Evolutionary conservation across 1,140 invertebrate species (phyloP).

Genomic region (Trichonephila inaurata): DNA sequence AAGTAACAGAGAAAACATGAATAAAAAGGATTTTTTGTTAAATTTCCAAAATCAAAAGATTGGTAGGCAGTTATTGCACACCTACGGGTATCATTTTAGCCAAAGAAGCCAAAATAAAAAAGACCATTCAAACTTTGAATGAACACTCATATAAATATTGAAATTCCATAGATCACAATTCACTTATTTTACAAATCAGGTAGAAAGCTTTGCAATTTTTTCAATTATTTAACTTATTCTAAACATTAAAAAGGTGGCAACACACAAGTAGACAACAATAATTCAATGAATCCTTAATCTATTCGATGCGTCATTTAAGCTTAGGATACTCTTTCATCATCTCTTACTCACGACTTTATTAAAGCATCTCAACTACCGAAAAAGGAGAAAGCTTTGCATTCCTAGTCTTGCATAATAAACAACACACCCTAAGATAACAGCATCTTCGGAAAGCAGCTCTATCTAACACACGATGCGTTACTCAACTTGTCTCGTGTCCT

Average conservation of each 20-base stretch:
- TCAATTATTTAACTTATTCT: not conserved
- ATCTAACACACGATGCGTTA: constrained; percentile 10
- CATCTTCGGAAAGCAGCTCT: not conserved
- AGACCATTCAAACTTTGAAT: too few relatives aligned
- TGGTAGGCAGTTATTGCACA: too few relatives aligned
- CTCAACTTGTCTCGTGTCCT: not conserved
- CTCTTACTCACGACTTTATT: not conserved
- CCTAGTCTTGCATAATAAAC: not conserved
- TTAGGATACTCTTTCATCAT: not conserved
- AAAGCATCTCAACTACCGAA: not conserved
- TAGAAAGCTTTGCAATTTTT: too few relatives aligned
- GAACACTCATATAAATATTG: too few relatives aligned
- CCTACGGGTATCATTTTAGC: too few relatives aligned
- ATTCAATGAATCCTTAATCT: not conserved
- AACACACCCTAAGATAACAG: not conserved
- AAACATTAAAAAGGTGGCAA: not conserved
- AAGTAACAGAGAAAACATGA: too few relatives aligned
- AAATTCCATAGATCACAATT: too few relatives aligned
- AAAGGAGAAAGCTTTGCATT: not conserved
- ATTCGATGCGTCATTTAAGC: not conserved
- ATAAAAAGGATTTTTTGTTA: too few relatives aligned
- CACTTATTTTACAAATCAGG: too few relatives aligned
- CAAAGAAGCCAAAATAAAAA: too few relatives aligned
- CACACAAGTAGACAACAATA: not conserved
- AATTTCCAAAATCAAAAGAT: too few relatives aligned